Conservation (phyloP, 1,140 invertebrate species). For the Drosophila repletoides region DNA sequence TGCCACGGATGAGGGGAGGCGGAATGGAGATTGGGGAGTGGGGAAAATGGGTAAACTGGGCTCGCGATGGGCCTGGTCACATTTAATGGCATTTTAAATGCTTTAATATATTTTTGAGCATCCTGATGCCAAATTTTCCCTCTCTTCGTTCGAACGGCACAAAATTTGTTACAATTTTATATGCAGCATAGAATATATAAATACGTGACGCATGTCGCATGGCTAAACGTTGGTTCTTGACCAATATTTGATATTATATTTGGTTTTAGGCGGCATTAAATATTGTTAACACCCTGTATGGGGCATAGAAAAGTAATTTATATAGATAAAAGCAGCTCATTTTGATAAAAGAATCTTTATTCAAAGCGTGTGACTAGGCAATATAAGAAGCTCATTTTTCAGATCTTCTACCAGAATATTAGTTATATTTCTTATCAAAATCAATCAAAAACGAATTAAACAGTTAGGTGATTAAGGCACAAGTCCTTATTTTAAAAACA, state of each 20-base stretch:
- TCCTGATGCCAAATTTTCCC: slow-evolving; percentile 19
- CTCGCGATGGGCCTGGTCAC: not conserved
- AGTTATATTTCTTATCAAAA: too few relatives aligned
- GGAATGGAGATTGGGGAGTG: not conserved
- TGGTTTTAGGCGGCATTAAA: slow-evolving; percentile 33
- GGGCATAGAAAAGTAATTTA: too few relatives aligned
- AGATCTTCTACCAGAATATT: too few relatives aligned
- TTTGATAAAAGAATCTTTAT: too few relatives aligned
- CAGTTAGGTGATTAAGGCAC: too few relatives aligned
- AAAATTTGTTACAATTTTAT: slow-evolving; percentile 10
- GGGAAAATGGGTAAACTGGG: not conserved
- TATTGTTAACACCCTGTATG: not conserved
- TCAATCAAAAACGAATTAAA: too few relatives aligned
- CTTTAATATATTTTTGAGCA: slow-evolving; percentile 25
- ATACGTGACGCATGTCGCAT: slow-evolving; percentile 16
- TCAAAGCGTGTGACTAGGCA: too few relatives aligned
- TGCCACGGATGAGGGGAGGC: not conserved
- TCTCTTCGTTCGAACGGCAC: not conserved
- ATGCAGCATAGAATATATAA: slow-evolving; percentile 37
- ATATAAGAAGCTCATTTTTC: too few relatives aligned
- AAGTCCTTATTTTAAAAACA: too few relatives aligned
- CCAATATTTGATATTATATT: slow-evolving; percentile 19
- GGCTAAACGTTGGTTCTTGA: slow-evolving; percentile 11
- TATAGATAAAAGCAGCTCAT: too few relatives aligned
- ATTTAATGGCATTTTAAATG: slow-evolving; percentile 55